Conservation (phyloP, 2,888 invertebrate genomes). For the Pheosia gnoma region DNA sequence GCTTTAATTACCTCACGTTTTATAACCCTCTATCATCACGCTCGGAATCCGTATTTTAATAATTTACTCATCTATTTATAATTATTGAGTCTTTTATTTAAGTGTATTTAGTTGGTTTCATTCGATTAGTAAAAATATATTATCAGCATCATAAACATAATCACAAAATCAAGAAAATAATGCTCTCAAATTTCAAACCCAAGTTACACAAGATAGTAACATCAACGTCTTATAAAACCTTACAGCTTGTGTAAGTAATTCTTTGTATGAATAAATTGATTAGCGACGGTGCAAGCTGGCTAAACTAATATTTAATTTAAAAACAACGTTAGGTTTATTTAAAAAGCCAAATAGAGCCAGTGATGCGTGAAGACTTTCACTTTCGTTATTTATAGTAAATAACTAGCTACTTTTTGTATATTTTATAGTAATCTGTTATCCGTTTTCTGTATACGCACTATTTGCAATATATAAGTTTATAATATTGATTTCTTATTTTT, state of each 20-base stretch:
- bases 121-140: too few species aligned
- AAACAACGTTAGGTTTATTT: constrained; percentile 46
- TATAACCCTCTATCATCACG: too few species aligned
- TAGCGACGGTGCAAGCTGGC: constrained; percentile 42
- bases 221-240: background rate
- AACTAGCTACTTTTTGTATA: constrained; percentile 43
- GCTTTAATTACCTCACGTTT: background rate
- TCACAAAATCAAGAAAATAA: too few species aligned
- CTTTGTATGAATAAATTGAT: constrained; percentile 45
- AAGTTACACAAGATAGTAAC: background rate
- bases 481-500: background rate
- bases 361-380: constrained; percentile 66
- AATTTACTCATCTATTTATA: background rate
- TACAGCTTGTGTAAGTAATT: constrained; percentile 12
- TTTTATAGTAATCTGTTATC: constrained; percentile 39
- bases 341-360: constrained; percentile 41
- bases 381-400: constrained; percentile 53
- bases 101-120: too few species aligned
- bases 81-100: too few species aligned
- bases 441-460: constrained; percentile 42
- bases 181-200: background rate
- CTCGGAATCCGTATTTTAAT: too few species aligned
- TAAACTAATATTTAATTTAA: constrained; percentile 61
- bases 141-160: background rate
- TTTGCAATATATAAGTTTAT: background rate